Evolutionary conservation across 2,113 vertebrate genomes (phyloP).

Genomic region (Propithecus coquereli): DNA sequence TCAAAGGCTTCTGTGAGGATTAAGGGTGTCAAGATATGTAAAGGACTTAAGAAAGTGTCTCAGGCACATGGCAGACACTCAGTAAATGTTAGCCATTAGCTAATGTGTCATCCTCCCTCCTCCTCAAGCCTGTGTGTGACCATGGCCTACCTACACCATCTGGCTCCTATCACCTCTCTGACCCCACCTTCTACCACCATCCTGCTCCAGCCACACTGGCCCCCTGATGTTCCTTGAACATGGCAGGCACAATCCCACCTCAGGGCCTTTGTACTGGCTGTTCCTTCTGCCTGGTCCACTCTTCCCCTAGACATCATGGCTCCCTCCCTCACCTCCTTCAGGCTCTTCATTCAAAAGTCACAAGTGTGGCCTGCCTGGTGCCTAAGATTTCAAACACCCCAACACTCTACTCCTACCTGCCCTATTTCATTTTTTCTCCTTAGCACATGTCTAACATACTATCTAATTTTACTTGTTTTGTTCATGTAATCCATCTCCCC

Average conservation of each 20-base stretch:
- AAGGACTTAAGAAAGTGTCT: conserved; percentile 31
- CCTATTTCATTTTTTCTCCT: not conserved
- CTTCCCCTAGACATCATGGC: not conserved
- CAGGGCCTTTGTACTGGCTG: not conserved
- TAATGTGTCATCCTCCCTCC: not conserved
- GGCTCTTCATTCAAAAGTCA: conserved; percentile 11
- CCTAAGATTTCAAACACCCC: conserved; percentile 13
- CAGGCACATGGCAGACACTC: not conserved
- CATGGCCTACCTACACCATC: not conserved
- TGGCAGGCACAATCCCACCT: not conserved
- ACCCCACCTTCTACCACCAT: not conserved
- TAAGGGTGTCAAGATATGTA: not conserved
- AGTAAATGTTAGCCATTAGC: conserved; percentile 4
- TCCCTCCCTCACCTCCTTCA: not conserved
- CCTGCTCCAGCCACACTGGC: not conserved
- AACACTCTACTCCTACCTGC: not conserved
- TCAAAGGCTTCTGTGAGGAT: not conserved
- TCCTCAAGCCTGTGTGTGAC: not conserved
- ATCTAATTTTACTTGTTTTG: conserved; percentile 30
- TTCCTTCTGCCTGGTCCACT: not conserved
- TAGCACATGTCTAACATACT: not conserved
- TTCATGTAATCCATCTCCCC: not conserved
- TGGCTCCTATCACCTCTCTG: not conserved
- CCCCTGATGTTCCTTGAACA: not conserved
- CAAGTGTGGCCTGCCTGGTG: conserved; percentile 1